Base-by-base conservation (phyloP, 2,113 vertebrate species). In the Pangasianodon hypophthalmus region DNA sequence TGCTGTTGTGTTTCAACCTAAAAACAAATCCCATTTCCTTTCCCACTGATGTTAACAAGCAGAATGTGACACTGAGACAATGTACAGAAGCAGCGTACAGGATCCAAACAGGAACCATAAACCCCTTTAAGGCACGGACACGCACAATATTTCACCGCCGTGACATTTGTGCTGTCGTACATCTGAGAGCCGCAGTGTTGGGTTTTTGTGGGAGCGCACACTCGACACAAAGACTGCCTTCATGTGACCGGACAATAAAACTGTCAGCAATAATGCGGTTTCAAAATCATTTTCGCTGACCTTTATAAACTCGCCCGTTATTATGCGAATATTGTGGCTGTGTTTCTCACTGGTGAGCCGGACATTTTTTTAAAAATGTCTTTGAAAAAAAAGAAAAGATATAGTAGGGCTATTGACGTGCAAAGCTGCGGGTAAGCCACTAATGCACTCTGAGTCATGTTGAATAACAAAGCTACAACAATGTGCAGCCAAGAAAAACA, bases 161-260 rank as follows among this genome's bases (percentile, higher is more conserved):
- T 95, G 95, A 95, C 94, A 94, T 95, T 95, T 93, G 92, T 88
- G 86, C 90, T n/a, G 71, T 92, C 79, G 91, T 94, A 92, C 84
- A 93, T 95, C 93, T 94, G 91, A 79, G 89, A 90, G 92, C 88
- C 11, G 90, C 90, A 89, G 90, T 89, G 92, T 54, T 84, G 92
- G 3, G 56, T 44, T 91, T 21, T n/a, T 92, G 80, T 67, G 85
- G 21, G 24, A 81, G 48, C 48, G 50, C 85, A 91, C 91, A 93
- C 44, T 64, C 19, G 85, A 83, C 88, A 94, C 88, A 95, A 94
- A 91, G 90, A 81, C 90, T 2, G 37, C 86, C 64, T 95, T 95
- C 92, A 67, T 86, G 88, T 85, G 85, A 80, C 21, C 19, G 5
- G 29, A 91, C 92, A 94, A 93, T 93, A 92, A 89, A 92, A 85